phyloP scores from a whole-genome alignment of 2,888 invertebrate genomes.

The Drosophila rubida region DNA sequence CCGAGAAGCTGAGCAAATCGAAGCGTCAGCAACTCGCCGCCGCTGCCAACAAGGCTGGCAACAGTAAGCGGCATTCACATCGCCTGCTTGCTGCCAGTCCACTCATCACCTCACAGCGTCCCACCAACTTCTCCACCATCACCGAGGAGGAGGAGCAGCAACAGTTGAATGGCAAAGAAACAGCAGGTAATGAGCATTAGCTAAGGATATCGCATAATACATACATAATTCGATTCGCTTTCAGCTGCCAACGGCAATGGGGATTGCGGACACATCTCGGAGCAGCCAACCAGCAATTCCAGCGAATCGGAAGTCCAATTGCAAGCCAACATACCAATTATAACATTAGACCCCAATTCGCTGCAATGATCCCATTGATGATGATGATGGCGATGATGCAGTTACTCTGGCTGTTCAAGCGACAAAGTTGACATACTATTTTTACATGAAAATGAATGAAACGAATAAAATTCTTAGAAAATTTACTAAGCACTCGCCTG shows the following conservation, averaged over 20 bases:
- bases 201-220: background rate
- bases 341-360: conserved; percentile 53
- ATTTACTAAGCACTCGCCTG: conserved; percentile 1
- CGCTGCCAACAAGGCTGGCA: conserved; percentile 12
- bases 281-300: conserved; percentile 27
- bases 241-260: conserved; percentile 41
- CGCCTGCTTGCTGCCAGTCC: conserved; percentile 64
- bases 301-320: conserved; percentile 15
- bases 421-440: conserved; percentile 53
- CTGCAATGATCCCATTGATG: conserved; percentile 17
- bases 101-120: conserved; percentile 70
- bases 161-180: conserved; percentile 33
- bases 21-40: conserved; percentile 42
- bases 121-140: conserved; percentile 73
- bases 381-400: conserved; percentile 5
- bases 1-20: conserved; percentile 59
- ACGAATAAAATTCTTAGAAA: conserved; percentile 19
- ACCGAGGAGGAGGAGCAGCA: conserved; percentile 72
- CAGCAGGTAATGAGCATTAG: conserved; percentile 27
- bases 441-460: conserved; percentile 40
- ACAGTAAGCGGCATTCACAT: conserved; percentile 52
- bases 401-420: conserved; percentile 2
- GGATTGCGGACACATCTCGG: conserved; percentile 37
- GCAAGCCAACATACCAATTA: conserved; percentile 55
- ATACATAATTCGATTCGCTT: background rate